Evolutionary conservation across 2,113 vertebrate genomes (phyloP).

Genomic region (Nycticebus coucang): DNA sequence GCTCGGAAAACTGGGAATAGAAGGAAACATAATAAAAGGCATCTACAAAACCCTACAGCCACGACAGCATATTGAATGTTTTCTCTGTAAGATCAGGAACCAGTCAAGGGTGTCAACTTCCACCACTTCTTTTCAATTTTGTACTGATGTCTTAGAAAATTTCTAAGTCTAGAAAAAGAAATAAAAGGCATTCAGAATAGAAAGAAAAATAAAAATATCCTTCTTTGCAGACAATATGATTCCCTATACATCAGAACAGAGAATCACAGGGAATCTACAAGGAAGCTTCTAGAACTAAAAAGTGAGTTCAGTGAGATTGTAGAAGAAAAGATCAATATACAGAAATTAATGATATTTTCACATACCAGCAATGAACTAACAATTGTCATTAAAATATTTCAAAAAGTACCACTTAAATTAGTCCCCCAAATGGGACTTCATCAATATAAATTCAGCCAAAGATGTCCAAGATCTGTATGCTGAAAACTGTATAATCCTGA

Average conservation of each 20-base stretch:
- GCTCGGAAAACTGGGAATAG: background rate
- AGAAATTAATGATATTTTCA: background rate
- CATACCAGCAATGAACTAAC: background rate
- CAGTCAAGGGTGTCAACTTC: background rate
- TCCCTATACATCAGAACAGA: background rate
- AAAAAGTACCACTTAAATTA: background rate
- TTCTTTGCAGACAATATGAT: background rate
- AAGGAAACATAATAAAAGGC: background rate
- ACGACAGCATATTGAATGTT: background rate
- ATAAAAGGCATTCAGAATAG: background rate
- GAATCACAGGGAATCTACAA: background rate
- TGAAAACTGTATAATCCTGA: background rate
- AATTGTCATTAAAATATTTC: background rate
- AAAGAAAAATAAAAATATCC: slow-evolving; percentile 14
- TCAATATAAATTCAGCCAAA: background rate
- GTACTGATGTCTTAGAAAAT: background rate
- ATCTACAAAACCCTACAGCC: background rate
- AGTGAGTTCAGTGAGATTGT: background rate
- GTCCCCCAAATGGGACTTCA: background rate
- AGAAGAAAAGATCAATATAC: background rate
- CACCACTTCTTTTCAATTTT: background rate
- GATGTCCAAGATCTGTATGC: background rate
- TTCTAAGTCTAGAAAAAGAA: background rate
- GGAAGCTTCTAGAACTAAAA: background rate
- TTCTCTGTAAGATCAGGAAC: background rate